phyloP scores from a whole-genome alignment of 2,797 vertebrate species.

The Linurgus olivaceus region DNA sequence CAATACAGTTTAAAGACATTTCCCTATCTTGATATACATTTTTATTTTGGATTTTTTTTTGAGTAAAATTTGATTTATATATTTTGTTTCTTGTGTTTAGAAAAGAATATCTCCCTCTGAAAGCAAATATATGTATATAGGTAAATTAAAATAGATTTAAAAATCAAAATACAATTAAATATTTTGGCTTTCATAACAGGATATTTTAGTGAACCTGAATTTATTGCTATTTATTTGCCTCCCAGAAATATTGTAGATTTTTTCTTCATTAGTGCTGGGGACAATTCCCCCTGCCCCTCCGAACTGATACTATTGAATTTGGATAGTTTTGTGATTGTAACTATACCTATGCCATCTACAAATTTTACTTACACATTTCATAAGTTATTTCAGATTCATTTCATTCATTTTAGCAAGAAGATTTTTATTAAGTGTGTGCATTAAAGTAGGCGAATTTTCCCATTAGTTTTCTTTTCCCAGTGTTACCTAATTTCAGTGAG shows the following conservation, averaged over 20 bases:
- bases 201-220: not conserved
- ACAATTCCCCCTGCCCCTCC: not conserved
- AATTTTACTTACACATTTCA: not conserved
- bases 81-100: not conserved
- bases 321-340: not conserved
- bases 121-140: not conserved
- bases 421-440: not conserved
- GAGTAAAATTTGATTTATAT: not conserved
- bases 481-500: not conserved
- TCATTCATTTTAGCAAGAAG: not conserved
- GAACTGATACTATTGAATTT: not conserved
- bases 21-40: not conserved
- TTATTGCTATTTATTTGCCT: not conserved
- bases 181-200: not conserved
- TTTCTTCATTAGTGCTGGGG: not conserved
- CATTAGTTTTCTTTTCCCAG: not conserved
- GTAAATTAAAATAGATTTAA: not conserved
- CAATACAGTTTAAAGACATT: not conserved
- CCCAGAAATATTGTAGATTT: not conserved
- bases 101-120: not conserved
- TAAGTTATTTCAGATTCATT: not conserved
- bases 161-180: not conserved
- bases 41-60: not conserved
- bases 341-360: not conserved
- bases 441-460: not conserved